Evolutionary conservation across 2,113 vertebrate genomes (phyloP).

Genomic region (Oryzias woworae): DNA sequence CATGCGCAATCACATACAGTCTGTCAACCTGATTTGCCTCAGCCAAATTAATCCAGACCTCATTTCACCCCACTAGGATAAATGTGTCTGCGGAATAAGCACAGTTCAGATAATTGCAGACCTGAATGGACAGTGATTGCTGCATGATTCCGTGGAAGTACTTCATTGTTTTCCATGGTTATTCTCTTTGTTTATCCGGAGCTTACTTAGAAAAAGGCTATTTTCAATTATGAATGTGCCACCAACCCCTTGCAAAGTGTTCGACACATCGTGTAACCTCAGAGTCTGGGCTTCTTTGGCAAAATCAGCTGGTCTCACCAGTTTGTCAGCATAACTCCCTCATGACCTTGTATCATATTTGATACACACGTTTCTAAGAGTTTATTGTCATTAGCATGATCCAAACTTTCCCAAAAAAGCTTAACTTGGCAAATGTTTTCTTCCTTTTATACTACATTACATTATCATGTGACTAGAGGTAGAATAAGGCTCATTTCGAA

Average conservation of each 20-base stretch:
- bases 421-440: too few species aligned
- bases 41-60: constrained; percentile 56
- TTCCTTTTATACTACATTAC: too few species aligned
- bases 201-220: constrained; percentile 31
- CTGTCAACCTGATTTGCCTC: constrained; percentile 47
- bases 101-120: constrained; percentile 37
- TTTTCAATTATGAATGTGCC: constrained; percentile 28
- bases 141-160: constrained; percentile 30
- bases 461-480: too few species aligned
- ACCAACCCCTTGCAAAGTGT: constrained; percentile 28
- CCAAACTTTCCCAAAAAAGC: too few species aligned
- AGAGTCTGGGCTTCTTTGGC: constrained; percentile 18
- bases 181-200: constrained; percentile 12
- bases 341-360: too few species aligned
- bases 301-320: neutral
- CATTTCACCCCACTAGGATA: constrained; percentile 45
- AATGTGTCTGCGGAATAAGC: constrained; percentile 53
- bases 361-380: too few species aligned
- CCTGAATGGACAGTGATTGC: constrained; percentile 51
- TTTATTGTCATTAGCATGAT: too few species aligned
- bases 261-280: constrained; percentile 27
- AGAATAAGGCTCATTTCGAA: too few species aligned
- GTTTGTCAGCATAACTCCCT: too few species aligned
- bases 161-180: constrained; percentile 9
- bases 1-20: constrained; percentile 39